Percentiles rank a stretch among this genome's conserved stretches.
Conservation (phyloP, 2,113 vertebrate species). For the Typhlomys cinereus region DNA sequence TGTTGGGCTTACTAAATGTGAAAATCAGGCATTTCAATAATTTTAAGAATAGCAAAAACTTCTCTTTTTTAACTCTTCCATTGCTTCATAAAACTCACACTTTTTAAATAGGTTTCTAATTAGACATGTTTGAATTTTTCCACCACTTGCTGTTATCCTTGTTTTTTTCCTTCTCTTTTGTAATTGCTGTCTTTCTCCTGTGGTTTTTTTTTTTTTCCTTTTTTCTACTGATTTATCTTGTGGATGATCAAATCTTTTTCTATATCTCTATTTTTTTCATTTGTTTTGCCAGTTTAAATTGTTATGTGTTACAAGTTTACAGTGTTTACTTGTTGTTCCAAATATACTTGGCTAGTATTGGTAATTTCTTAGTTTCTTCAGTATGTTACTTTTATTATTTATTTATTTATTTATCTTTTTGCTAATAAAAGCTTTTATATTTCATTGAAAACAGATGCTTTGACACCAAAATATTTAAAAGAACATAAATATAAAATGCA, state of each 20-base stretch:
- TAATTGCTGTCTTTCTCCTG: neutral
- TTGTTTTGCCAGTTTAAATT: neutral
- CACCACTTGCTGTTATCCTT: neutral
- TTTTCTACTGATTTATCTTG: neutral
- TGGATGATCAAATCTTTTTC: neutral
- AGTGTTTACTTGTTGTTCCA: neutral
- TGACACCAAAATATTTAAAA: neutral
- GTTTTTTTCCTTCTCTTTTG: neutral
- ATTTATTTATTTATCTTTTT: too few relatives aligned
- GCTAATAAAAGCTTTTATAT: neutral
- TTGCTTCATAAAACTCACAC: neutral
- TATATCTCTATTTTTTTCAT: neutral
- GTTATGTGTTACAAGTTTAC: neutral
- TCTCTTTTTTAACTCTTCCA: neutral
- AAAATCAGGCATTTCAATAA: slow-evolving; percentile 16
- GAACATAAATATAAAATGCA: slow-evolving; percentile 17
- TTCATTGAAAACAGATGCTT: neutral
- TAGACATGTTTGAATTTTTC: neutral
- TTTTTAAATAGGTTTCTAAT: neutral
- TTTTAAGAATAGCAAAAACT: neutral
- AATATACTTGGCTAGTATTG: neutral
- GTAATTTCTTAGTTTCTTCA: neutral
- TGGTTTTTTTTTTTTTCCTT: neutral
- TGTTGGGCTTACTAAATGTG: neutral
- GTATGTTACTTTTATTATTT: neutral